These are phyloP conservation scores for Xenopus tropicalis DNA, from an alignment of 2,113 vertebrate genomes.

Conservation along the genomic window UCB_Xtro_10.0 CM004446.2:60618501-60619000, in stretches of 20 bases:
- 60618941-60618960: slow-evolving; percentile 88
- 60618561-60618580: too few relatives aligned
- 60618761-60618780: slow-evolving; percentile 39
- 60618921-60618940: slow-evolving; percentile 88
- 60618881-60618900: slow-evolving; percentile 87
- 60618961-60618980: slow-evolving; percentile 87
- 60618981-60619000: slow-evolving; percentile 71
- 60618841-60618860: slow-evolving; percentile 75
- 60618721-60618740: background rate
- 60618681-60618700: background rate
- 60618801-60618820: slow-evolving; percentile 49
- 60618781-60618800: slow-evolving; percentile 38
- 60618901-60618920: slow-evolving; percentile 86
- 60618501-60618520: too few relatives aligned
- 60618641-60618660: background rate
- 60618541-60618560: too few relatives aligned
- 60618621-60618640: background rate
- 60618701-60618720: background rate
- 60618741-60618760: background rate
- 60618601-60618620: background rate
- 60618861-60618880: slow-evolving; percentile 84
- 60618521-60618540: too few relatives aligned
- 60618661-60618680: background rate
- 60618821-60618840: slow-evolving; percentile 63
- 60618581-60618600: too few relatives aligned